Evolutionary conservation across 2,797 vertebrate species (phyloP).

Genomic region (Sebastes matsubarae): DNA sequence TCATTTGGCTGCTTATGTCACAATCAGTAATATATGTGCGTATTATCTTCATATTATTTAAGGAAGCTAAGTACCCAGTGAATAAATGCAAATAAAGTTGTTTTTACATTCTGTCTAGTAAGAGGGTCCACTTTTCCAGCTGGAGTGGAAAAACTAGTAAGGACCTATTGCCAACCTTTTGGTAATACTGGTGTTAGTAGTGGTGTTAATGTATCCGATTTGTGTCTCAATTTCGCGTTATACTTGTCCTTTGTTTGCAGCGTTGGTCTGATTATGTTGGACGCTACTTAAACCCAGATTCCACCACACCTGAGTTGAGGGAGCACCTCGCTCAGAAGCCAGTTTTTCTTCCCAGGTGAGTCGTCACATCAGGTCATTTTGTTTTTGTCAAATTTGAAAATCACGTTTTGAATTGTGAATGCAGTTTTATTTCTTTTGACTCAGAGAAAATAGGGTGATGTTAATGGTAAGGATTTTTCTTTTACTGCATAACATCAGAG

Average conservation of each 20-base stretch:
- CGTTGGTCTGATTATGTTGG: constrained; percentile 98
- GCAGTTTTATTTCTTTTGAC: background rate
- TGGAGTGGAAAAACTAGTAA: constrained; percentile 40
- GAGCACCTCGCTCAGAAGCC: constrained; percentile 99
- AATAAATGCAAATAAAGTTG: constrained; percentile 23
- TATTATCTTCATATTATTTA: background rate
- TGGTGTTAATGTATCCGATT: background rate
- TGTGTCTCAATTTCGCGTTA: constrained; percentile 2
- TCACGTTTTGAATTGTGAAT: background rate
- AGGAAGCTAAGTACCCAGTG: background rate
- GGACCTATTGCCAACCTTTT: constrained; percentile 25
- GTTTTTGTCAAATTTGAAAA: background rate
- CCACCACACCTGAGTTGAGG: constrained; percentile 94
- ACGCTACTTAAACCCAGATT: constrained; percentile 95
- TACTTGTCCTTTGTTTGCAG: constrained; percentile 72
- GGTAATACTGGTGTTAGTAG: constrained; percentile 11
- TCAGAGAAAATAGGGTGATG: background rate
- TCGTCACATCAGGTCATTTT: background rate
- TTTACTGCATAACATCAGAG: background rate
- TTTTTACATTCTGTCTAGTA: constrained; percentile 34
- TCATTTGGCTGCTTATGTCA: background rate
- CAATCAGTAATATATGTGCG: background rate
- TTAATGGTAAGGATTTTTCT: background rate
- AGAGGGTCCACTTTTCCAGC: constrained; percentile 31
- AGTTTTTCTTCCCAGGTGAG: constrained; percentile 96